Conservation (phyloP, 2,797 vertebrate genomes). For the Myotis pilosus region DNA sequence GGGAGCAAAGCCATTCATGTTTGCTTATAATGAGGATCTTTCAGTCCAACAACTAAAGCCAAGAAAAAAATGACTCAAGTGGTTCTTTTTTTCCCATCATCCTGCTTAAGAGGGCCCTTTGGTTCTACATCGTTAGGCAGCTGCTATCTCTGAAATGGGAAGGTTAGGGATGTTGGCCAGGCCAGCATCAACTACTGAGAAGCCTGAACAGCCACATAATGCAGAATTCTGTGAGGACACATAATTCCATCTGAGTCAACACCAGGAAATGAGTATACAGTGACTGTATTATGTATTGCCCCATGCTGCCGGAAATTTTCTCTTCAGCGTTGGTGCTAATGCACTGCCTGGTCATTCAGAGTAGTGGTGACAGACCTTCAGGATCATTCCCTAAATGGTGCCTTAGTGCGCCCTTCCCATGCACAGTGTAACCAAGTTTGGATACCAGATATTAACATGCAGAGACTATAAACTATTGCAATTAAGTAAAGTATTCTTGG, state of each 20-base stretch:
- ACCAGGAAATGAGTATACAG: neutral
- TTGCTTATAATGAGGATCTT: conserved; percentile 26
- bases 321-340: neutral
- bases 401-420: neutral
- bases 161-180: neutral
- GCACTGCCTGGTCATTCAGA: neutral
- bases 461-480: neutral
- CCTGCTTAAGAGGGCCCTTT: conserved; percentile 22
- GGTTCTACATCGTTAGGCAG: conserved; percentile 4
- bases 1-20: neutral
- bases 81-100: neutral
- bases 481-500: neutral
- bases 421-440: neutral
- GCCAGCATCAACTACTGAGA: neutral
- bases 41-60: neutral
- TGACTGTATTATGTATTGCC: neutral
- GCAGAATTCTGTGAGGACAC: neutral
- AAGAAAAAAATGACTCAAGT: conserved; percentile 21
- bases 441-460: neutral
- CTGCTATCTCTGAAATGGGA: neutral
- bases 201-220: neutral
- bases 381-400: neutral
- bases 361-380: neutral
- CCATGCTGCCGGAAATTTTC: neutral
- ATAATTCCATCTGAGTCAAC: neutral